A percentile compares a stretch with the other conserved stretches of the same genome.
phyloP scores from a whole-genome alignment of 2,888 invertebrate genomes.

The Athalia rosae region DNA sequence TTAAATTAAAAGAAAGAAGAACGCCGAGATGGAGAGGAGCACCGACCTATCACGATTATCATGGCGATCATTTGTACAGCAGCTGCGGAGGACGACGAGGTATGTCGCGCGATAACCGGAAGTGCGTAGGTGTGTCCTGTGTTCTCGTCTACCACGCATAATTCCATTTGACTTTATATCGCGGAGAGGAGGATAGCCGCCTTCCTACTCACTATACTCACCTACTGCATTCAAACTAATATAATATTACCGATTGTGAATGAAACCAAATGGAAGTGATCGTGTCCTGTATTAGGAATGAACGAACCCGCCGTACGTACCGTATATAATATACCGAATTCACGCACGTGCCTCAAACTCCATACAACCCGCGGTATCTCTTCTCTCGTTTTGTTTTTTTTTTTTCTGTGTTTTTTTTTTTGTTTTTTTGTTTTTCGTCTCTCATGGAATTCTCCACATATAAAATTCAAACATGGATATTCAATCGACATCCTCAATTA shows the following conservation, averaged over 20 bases:
- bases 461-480: background rate
- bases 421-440: background rate
- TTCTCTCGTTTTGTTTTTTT: background rate
- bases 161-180: background rate
- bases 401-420: background rate
- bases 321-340: constrained; percentile 11
- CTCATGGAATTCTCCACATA: background rate
- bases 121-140: constrained; percentile 56
- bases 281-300: too few species aligned
- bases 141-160: constrained; percentile 40
- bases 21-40: background rate
- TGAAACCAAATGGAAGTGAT: too few species aligned
- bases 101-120: constrained; percentile 54
- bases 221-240: constrained; percentile 42
- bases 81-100: background rate
- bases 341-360: constrained; percentile 1
- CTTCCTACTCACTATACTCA: constrained; percentile 29
- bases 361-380: background rate
- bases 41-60: background rate
- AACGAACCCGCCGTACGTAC: too few species aligned
- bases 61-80: background rate
- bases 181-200: background rate
- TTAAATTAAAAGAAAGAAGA: background rate
- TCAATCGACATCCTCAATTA: too few species aligned
- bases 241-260: too few species aligned